Evolutionary conservation across 2,113 vertebrate species (phyloP).

Genomic region (Ibidorhyncha struthersii): DNA sequence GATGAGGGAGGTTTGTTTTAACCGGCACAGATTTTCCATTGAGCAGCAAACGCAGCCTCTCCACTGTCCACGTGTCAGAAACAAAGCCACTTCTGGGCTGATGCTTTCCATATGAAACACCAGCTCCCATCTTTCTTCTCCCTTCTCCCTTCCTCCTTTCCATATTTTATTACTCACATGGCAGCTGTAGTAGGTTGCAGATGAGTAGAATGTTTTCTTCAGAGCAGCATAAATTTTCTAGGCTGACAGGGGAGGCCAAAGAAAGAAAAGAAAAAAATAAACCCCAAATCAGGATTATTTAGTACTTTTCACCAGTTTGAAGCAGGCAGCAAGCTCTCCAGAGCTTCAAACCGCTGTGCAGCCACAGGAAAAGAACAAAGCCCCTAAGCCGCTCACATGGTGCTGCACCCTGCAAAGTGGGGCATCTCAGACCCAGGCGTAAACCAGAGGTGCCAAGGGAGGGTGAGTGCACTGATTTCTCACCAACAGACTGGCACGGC

Average conservation of each 20-base stretch:
- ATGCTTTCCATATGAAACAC: constrained; percentile 48
- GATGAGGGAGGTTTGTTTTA: constrained; percentile 12
- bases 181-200: constrained; percentile 14
- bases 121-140: not conserved
- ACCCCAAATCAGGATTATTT: not conserved
- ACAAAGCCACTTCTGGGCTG: constrained; percentile 45
- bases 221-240: constrained; percentile 27
- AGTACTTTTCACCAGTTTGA: not conserved
- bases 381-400: not conserved
- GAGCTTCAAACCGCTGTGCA: not conserved
- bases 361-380: not conserved
- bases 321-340: not conserved
- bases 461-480: not conserved
- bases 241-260: not conserved
- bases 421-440: not conserved
- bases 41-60: constrained; percentile 3
- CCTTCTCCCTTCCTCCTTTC: not conserved
- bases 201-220: not conserved
- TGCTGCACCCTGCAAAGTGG: not conserved
- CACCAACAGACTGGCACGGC: rapidly evolving
- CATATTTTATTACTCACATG: constrained; percentile 11
- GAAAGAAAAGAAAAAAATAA: not conserved
- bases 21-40: not conserved
- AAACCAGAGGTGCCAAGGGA: not conserved
- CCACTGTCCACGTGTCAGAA: constrained; percentile 22